A percentile compares a stretch with the other conserved stretches of the same genome.
phyloP scores from a whole-genome alignment of 2,797 vertebrate genomes.

The Limosa lapponica region DNA sequence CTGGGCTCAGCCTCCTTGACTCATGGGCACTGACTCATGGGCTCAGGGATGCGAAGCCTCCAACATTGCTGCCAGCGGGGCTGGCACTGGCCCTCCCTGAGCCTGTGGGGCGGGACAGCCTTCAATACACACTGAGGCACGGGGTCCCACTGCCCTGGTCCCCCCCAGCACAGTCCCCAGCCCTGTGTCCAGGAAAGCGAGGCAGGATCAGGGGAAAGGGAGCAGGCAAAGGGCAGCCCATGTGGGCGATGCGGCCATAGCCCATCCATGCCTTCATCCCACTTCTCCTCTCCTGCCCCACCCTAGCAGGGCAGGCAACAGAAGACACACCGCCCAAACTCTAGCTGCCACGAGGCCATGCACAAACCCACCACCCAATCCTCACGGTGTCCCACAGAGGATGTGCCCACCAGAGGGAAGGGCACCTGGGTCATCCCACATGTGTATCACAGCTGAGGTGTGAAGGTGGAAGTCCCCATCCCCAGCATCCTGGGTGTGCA shows the following conservation, averaged over 20 bases:
- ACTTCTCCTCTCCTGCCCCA: neutral
- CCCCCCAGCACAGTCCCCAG: neutral
- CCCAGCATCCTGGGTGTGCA: too few species aligned
- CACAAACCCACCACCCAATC: neutral
- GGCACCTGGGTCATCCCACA: neutral
- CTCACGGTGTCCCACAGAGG: neutral
- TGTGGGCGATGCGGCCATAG: rapidly evolving
- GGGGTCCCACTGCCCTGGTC: neutral
- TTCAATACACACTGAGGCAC: neutral
- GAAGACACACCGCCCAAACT: neutral
- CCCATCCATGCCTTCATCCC: neutral
- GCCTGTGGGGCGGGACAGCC: neutral
- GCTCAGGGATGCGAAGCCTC: neutral
- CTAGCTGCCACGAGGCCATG: neutral
- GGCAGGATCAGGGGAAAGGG: neutral
- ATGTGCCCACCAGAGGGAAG: neutral
- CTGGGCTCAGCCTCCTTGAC: neutral
- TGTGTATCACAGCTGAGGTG: rapidly evolving
- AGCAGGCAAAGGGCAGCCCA: neutral
- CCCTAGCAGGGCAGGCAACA: neutral
- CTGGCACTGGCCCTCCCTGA: neutral
- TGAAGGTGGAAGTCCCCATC: too few species aligned
- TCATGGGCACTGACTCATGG: neutral
- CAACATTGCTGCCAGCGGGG: neutral
- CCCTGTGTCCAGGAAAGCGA: rapidly evolving